Percentiles rank a stretch among this genome's conserved stretches.
phyloP scores from a whole-genome alignment of 2,888 invertebrate species.

The Iphiclides podalirius region DNA sequence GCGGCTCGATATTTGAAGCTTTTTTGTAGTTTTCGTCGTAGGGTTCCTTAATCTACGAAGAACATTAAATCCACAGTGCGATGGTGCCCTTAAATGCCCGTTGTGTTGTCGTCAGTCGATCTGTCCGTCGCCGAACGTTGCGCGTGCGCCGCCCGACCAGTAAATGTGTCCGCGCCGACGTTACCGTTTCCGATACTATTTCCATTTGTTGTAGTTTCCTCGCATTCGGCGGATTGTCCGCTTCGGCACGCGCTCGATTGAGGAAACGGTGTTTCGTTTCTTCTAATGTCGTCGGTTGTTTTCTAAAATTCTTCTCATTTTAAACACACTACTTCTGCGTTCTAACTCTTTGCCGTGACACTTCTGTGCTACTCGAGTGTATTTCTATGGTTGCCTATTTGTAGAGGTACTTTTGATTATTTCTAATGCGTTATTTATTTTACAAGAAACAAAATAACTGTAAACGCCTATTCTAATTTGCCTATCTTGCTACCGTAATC shows the following conservation, averaged over 20 bases:
- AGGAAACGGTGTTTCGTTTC: constrained; percentile 45
- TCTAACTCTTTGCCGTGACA: neutral
- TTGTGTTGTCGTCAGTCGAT: constrained; percentile 55
- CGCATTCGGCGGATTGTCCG: constrained; percentile 38
- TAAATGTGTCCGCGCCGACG: constrained; percentile 65
- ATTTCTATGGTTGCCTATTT: too few species aligned
- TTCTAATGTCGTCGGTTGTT: neutral
- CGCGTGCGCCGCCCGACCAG: constrained; percentile 37
- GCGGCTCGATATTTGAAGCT: too few species aligned
- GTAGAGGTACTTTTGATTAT: too few species aligned
- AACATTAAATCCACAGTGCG: too few species aligned
- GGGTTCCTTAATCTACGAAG: too few species aligned
- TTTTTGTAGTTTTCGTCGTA: too few species aligned
- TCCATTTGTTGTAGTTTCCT: constrained; percentile 59
- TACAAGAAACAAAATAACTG: too few species aligned
- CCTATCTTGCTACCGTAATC: too few species aligned
- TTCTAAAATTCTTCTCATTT: neutral
- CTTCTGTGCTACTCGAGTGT: too few species aligned
- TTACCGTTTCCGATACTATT: constrained; percentile 67
- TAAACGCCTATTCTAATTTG: too few species aligned
- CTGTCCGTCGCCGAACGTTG: constrained; percentile 52
- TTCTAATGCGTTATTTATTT: too few species aligned
- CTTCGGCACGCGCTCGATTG: constrained; percentile 41
- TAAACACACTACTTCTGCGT: neutral
- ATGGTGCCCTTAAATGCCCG: neutral